Conservation (phyloP, 1,140 invertebrate genomes). For the Odontomachus brunneus region DNA sequence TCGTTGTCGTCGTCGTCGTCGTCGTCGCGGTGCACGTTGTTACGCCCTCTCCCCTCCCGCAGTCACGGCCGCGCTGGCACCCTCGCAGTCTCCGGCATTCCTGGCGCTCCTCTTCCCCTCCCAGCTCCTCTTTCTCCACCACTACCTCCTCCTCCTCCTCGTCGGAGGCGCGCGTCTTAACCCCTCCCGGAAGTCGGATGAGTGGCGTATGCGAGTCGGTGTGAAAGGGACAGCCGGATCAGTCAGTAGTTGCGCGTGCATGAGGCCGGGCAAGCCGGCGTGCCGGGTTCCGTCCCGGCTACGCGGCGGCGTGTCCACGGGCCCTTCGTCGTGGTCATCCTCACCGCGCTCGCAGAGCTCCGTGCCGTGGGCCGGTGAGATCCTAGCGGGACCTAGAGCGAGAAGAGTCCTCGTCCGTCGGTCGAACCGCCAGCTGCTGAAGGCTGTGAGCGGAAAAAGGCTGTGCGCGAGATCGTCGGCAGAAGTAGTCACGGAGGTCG, state of each 20-base stretch:
- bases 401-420: neutral
- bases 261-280: slow-evolving; percentile 39
- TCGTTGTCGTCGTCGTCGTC: slow-evolving; percentile 65
- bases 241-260: slow-evolving; percentile 63
- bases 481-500: slow-evolving; percentile 67
- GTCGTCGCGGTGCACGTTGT: neutral
- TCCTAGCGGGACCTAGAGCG: neutral
- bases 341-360: slow-evolving; percentile 69
- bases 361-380: neutral
- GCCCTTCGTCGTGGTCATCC: slow-evolving; percentile 64
- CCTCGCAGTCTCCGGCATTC: neutral
- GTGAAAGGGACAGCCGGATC: slow-evolving; percentile 7
- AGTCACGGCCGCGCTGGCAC: neutral
- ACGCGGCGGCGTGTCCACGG: slow-evolving; percentile 47
- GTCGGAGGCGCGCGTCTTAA: neutral
- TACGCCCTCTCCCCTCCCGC: slow-evolving; percentile 17
- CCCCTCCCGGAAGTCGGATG: slow-evolving; percentile 7
- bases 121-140: neutral
- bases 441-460: neutral
- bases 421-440: neutral
- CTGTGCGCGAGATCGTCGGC: slow-evolving; percentile 27
- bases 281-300: slow-evolving; percentile 59
- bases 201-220: slow-evolving; percentile 37
- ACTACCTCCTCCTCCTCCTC: neutral
- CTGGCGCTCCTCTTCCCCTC: neutral